Percentiles rank a stretch among this genome's conserved stretches.
Evolutionary conservation across 2,888 invertebrate genomes (phyloP).

Genomic region (Melipona bicolor): DNA sequence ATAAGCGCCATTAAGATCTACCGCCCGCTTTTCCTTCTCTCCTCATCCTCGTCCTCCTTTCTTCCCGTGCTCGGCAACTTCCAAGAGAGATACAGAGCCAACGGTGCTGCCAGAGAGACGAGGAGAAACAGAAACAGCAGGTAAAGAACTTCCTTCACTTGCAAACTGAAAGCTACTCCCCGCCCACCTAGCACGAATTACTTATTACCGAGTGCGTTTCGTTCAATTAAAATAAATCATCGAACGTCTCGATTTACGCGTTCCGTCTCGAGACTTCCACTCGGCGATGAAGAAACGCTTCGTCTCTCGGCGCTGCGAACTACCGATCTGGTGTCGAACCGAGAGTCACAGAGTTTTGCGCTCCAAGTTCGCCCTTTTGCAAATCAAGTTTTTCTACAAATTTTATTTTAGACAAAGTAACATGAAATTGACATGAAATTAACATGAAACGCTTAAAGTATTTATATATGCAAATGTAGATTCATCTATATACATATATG

Average conservation of each 20-base stretch:
- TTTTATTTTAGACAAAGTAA: too few relatives aligned
- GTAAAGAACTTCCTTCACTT: conserved; percentile 35
- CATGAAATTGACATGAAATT: too few relatives aligned
- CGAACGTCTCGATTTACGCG: conserved; percentile 55
- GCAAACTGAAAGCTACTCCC: conserved; percentile 52
- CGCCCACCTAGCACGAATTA: conserved; percentile 75
- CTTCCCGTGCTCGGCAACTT: conserved; percentile 38
- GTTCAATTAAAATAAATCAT: conserved; percentile 82
- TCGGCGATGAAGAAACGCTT: neutral
- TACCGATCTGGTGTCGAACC: neutral
- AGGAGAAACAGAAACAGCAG: conserved; percentile 30
- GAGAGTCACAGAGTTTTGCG: neutral
- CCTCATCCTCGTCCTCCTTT: conserved; percentile 26
- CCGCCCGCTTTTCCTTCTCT: conserved; percentile 65
- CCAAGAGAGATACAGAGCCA: conserved; percentile 45
- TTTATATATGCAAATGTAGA: too few relatives aligned
- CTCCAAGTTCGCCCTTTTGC: too few relatives aligned
- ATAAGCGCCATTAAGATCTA: conserved; percentile 83
- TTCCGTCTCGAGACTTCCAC: conserved; percentile 12
- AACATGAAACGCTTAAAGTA: too few relatives aligned
- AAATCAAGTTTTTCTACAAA: too few relatives aligned
- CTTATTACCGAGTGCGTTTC: conserved; percentile 80
- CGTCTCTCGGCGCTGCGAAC: neutral
- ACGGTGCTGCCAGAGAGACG: conserved; percentile 4
- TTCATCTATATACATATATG: too few relatives aligned